phyloP scores from a whole-genome alignment of 2,113 vertebrate species.

The Holacanthus passer region DNA sequence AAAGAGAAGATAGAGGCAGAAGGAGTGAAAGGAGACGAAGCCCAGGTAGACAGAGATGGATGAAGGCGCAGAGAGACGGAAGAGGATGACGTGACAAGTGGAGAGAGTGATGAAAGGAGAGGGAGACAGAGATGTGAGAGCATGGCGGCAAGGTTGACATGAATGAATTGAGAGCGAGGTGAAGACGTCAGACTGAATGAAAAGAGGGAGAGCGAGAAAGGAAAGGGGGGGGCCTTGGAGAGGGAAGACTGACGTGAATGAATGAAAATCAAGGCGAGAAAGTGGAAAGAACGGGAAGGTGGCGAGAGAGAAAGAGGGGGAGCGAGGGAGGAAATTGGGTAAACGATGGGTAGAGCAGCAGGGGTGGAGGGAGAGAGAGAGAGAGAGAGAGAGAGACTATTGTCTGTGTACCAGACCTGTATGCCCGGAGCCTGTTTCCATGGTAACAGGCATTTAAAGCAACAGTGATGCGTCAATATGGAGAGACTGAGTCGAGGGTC shows the following conservation, averaged over 20 bases:
- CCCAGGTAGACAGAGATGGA: conserved; percentile 64
- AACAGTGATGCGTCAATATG: conserved; percentile 77
- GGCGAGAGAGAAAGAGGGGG: conserved; percentile 22
- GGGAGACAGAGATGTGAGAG: conserved; percentile 62
- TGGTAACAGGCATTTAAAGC: conserved; percentile 85
- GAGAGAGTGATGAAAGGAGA: conserved; percentile 59
- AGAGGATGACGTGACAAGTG: conserved; percentile 64
- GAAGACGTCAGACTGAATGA: conserved; percentile 73
- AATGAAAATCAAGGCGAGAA: conserved; percentile 60
- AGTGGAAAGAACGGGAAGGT: conserved; percentile 33
- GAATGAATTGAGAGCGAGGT: conserved; percentile 71
- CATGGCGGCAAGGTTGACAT: conserved; percentile 67
- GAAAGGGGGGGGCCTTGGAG: not conserved
- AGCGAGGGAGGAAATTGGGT: conserved; percentile 41
- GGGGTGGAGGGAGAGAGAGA: conserved; percentile 34
- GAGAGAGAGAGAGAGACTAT: conserved; percentile 63
- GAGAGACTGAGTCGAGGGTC: conserved; percentile 65
- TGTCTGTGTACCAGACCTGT: conserved; percentile 78
- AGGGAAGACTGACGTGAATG: conserved; percentile 45
- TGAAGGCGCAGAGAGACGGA: conserved; percentile 54
- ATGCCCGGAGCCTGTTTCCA: conserved; percentile 83
- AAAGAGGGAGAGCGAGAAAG: conserved; percentile 15
- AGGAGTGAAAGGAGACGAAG: conserved; percentile 37
- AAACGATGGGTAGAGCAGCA: conserved; percentile 42
- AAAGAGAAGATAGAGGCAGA: conserved; percentile 38